phyloP scores from a whole-genome alignment of 2,888 invertebrate species.

The Graphium colonna region DNA sequence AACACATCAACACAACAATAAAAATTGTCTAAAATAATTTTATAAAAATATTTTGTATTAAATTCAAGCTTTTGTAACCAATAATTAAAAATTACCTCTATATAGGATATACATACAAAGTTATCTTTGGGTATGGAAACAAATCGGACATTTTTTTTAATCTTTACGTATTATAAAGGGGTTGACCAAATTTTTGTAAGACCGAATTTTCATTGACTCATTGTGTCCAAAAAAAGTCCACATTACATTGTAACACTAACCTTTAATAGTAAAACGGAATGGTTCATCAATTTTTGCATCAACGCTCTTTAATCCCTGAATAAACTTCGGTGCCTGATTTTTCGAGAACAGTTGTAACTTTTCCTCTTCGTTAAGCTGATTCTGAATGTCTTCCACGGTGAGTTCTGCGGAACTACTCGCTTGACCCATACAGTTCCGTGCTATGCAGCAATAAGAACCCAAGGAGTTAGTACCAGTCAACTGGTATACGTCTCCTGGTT shows the following conservation, averaged over 20 bases:
- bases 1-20: no score
- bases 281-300: conserved; percentile 91
- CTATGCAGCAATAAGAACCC: conserved; percentile 93
- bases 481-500: conserved; percentile 95
- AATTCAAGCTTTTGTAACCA: no score
- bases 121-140: no score
- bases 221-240: no score
- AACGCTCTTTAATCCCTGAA: conserved; percentile 88
- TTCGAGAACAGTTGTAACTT: conserved; percentile 85
- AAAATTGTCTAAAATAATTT: no score
- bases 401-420: conserved; percentile 92
- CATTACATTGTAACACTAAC: conserved; percentile 54
- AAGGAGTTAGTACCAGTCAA: conserved; percentile 93
- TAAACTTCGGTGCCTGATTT: conserved; percentile 91
- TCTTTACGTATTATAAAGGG: no score
- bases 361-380: conserved; percentile 93
- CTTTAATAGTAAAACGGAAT: conserved; percentile 89
- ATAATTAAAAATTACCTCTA: no score
- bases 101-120: no score
- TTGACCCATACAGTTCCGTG: conserved; percentile 94
- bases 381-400: conserved; percentile 94
- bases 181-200: no score
- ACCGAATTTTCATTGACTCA: no score
- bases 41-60: no score
- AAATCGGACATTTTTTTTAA: no score